phyloP scores from a whole-genome alignment of 2,113 vertebrate species.

The Leuciscus idus region DNA sequence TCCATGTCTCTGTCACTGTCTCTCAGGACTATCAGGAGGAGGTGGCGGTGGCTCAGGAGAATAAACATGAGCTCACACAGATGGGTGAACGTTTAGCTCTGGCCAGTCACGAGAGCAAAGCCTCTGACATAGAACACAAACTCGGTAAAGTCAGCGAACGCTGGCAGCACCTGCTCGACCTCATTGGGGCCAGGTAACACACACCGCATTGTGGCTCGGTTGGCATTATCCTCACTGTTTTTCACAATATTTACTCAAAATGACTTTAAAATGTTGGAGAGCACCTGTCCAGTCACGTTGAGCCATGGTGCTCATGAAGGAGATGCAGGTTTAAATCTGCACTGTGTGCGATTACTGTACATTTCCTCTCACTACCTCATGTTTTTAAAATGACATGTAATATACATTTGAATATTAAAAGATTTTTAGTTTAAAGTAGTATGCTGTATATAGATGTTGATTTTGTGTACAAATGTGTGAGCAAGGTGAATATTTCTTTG shows the following conservation, averaged over 20 bases:
- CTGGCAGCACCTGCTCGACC: constrained; percentile 96
- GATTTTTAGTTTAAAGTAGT: not conserved
- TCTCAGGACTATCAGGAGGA: constrained; percentile 95
- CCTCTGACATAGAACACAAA: constrained; percentile 91
- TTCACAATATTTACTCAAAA: not conserved
- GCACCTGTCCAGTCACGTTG: too few relatives aligned
- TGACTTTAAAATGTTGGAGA: not conserved
- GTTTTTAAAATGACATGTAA: not conserved
- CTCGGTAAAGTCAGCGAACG: constrained; percentile 89
- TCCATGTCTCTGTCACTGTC: not conserved
- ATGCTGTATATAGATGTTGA: not conserved
- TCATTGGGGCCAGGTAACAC: constrained; percentile 89
- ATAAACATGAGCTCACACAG: constrained; percentile 89
- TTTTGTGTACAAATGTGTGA: not conserved
- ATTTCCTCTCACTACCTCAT: not conserved
- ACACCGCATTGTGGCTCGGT: not conserved
- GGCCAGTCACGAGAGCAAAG: constrained; percentile 91
- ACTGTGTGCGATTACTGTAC: not conserved
- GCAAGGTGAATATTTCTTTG: not conserved
- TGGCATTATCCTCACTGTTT: not conserved
- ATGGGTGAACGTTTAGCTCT: constrained; percentile 89
- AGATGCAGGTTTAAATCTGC: not conserved
- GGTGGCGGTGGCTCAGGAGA: constrained; percentile 84
- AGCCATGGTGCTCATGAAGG: too few relatives aligned
- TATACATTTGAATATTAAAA: not conserved